A percentile compares a stretch with the other conserved stretches of the same genome.
phyloP scores from a whole-genome alignment of 2,888 invertebrate species.

The Leptinotarsa haldemani region DNA sequence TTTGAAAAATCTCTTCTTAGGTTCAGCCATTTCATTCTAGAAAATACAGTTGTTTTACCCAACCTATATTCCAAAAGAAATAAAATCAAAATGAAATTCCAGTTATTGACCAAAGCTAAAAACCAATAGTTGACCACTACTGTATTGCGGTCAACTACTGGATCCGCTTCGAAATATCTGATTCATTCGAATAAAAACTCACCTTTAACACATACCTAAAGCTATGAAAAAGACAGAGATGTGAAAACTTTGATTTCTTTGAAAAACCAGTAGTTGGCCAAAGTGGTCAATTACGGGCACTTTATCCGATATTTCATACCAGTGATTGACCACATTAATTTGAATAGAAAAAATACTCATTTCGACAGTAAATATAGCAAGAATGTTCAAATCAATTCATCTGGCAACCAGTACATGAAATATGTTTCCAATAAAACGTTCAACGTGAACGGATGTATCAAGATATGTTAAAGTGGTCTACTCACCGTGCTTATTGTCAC shows the following conservation, averaged over 20 bases:
- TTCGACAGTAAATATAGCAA: constrained; percentile 10
- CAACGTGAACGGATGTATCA: too few relatives aligned
- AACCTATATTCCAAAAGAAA: constrained; percentile 7
- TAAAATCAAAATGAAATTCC: background rate
- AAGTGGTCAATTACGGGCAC: constrained; percentile 27
- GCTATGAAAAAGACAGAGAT: constrained; percentile 24
- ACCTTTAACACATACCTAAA: constrained; percentile 10
- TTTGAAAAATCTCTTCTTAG: constrained; percentile 21
- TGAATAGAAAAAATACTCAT: constrained; percentile 10
- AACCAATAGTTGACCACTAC: constrained; percentile 2
- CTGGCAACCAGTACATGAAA: constrained; percentile 20
- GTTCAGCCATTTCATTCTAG: background rate
- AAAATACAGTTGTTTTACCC: background rate
- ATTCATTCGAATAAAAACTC: constrained; percentile 11
- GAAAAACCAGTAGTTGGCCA: constrained; percentile 28
- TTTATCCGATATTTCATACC: background rate
- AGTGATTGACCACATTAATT: constrained; percentile 22
- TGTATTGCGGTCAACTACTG: background rate
- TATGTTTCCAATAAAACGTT: background rate
- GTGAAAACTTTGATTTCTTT: constrained; percentile 17
- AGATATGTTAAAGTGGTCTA: background rate
- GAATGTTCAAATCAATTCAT: constrained; percentile 13
- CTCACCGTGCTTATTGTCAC: constrained; percentile 20
- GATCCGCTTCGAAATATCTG: constrained; percentile 18
- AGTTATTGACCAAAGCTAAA: background rate